Conservation (phyloP, 2,113 vertebrate genomes). For the Hypanus sabinus region DNA sequence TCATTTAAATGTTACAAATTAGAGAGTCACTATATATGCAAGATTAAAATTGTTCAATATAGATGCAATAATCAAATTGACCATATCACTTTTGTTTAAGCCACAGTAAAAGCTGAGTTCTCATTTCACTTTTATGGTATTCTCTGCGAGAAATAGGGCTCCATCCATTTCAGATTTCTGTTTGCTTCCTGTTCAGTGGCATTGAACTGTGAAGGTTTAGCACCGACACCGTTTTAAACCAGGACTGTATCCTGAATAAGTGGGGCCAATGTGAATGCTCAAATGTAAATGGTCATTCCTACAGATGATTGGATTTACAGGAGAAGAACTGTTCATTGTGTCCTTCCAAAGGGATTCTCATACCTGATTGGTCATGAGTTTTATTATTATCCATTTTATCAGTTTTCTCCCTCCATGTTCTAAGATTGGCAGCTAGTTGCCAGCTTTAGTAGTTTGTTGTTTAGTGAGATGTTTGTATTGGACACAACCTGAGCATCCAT, state of each 20-base stretch:
- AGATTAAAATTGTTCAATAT: neutral
- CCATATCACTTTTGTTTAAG: neutral
- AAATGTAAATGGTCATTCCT: neutral
- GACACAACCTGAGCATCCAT: neutral
- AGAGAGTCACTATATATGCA: neutral
- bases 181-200: neutral
- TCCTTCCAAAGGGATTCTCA: neutral
- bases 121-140: neutral
- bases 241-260: neutral
- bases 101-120: neutral
- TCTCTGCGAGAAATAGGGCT: neutral
- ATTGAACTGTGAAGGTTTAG: neutral
- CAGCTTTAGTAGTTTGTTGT: neutral
- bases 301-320: neutral
- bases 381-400: neutral
- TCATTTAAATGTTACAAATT: neutral
- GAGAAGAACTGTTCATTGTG: neutral
- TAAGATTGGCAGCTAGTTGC: neutral
- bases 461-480: neutral
- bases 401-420: neutral
- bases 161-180: neutral
- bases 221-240: neutral
- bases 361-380: neutral
- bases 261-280: neutral
- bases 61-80: neutral